These are phyloP conservation scores for Rhagonycha lutea DNA, from an alignment of 2,888 invertebrate genomes.

Conservation along the genomic window DNA sequence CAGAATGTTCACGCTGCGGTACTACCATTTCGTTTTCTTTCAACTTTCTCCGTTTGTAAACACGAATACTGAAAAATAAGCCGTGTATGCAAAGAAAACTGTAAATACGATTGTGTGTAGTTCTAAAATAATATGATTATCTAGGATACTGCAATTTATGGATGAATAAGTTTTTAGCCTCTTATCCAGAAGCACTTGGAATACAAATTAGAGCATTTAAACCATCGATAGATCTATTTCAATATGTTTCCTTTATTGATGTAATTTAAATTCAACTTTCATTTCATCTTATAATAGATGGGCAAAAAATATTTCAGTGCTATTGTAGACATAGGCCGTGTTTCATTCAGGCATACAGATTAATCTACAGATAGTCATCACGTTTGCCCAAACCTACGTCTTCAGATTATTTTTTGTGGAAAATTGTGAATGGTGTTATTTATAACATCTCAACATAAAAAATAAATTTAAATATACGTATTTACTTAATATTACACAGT, in stretches of 20 bases:
- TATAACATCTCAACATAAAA: too few species aligned
- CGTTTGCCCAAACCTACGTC: not conserved
- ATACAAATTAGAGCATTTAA: too few species aligned
- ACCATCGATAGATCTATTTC: too few species aligned
- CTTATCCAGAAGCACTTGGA: too few species aligned
- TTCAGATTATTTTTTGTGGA: not conserved
- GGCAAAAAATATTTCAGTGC: not conserved
- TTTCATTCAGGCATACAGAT: not conserved
- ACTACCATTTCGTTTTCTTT: constrained; percentile 10
- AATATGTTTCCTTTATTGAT: too few species aligned
- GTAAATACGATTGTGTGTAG: not conserved
- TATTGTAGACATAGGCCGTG: not conserved
- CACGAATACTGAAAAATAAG: not conserved
- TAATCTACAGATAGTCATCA: not conserved
- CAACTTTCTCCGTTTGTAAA: constrained; percentile 9
- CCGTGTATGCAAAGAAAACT: not conserved
- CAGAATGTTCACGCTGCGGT: constrained; percentile 14
- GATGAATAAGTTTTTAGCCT: too few species aligned
- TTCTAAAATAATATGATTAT: not conserved
- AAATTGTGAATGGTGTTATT: too few species aligned
- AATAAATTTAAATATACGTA: too few species aligned
- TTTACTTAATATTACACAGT: too few species aligned
- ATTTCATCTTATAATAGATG: not conserved
- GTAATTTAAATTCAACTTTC: too few species aligned
- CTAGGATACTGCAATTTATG: not conserved